phyloP scores from a whole-genome alignment of 2,797 vertebrate genomes.

The Cercopithecus diana region DNA sequence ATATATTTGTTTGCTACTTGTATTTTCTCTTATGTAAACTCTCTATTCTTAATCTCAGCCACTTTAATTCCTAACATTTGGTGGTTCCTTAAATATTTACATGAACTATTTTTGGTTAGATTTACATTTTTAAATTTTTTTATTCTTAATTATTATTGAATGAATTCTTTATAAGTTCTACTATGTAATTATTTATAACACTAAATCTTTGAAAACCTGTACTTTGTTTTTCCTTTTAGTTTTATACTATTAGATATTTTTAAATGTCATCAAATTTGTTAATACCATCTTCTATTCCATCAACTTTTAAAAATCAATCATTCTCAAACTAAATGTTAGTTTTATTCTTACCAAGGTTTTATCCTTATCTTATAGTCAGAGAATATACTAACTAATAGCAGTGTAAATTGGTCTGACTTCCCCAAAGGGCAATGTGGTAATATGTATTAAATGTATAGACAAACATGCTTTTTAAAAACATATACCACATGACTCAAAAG shows the following conservation, averaged over 20 bases:
- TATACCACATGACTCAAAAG: not conserved
- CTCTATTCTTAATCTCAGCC: not conserved
- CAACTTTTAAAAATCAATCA: slow-evolving; percentile 4
- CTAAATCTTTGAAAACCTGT: slow-evolving; percentile 17
- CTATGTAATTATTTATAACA: not conserved
- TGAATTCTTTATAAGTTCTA: slow-evolving; percentile 37
- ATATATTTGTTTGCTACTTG: not conserved
- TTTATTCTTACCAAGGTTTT: not conserved
- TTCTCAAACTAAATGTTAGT: not conserved
- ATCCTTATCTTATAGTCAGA: not conserved
- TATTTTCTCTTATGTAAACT: slow-evolving; percentile 28
- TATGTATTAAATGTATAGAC: not conserved
- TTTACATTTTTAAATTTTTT: not conserved
- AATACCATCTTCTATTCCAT: not conserved
- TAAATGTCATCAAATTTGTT: not conserved
- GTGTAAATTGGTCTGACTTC: not conserved
- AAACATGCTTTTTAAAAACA: not conserved
- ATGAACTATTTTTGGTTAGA: not conserved
- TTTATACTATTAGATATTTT: not conserved
- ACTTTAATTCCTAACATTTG: slow-evolving; percentile 21
- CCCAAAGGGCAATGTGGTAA: not conserved
- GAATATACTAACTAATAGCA: not conserved
- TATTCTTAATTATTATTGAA: not conserved
- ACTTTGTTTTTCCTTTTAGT: not conserved
- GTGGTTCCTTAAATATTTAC: slow-evolving; percentile 15